Percentiles rank a stretch among this genome's conserved stretches.
phyloP scores from a whole-genome alignment of 2,888 invertebrate species.

The Oegoconia quadripuncta region DNA sequence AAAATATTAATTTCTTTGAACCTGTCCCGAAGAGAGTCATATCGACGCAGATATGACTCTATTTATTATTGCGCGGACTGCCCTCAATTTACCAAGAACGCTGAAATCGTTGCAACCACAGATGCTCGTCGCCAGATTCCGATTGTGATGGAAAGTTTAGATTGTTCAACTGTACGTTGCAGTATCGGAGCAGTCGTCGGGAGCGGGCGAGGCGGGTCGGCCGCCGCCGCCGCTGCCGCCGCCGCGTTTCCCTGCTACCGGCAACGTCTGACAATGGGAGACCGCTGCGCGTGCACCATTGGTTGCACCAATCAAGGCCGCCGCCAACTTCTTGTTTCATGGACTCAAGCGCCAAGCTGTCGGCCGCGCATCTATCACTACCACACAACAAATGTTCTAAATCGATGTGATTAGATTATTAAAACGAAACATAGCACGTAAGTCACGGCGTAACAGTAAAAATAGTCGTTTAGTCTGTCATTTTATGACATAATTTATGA shows the following conservation, averaged over 20 bases:
- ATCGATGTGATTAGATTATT: constrained; percentile 74
- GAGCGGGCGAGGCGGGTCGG: constrained; percentile 83
- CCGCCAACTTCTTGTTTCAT: constrained; percentile 83
- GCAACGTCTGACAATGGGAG: constrained; percentile 89
- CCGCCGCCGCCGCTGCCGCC: constrained; percentile 91
- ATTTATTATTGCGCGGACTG: too few species aligned
- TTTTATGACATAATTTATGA: constrained; percentile 71
- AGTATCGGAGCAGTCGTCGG: constrained; percentile 93
- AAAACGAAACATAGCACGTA: constrained; percentile 63
- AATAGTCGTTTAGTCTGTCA: constrained; percentile 72
- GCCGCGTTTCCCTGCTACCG: constrained; percentile 87
- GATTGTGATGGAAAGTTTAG: background rate
- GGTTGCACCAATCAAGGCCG: constrained; percentile 81
- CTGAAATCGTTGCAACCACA: too few species aligned
- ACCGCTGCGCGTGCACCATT: constrained; percentile 79
- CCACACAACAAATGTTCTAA: constrained; percentile 79
- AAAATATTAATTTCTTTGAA: too few species aligned
- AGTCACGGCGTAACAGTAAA: constrained; percentile 72
- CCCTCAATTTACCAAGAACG: too few species aligned
- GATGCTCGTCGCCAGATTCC: too few species aligned
- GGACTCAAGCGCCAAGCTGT: constrained; percentile 79
- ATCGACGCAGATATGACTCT: too few species aligned
- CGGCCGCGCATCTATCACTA: constrained; percentile 67
- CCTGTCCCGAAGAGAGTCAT: too few species aligned
- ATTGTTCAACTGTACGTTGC: constrained; percentile 55